A percentile compares a stretch with the other conserved stretches of the same genome.
Conservation (phyloP, 2,113 vertebrate genomes). For the Pollimyrus isidori region DNA sequence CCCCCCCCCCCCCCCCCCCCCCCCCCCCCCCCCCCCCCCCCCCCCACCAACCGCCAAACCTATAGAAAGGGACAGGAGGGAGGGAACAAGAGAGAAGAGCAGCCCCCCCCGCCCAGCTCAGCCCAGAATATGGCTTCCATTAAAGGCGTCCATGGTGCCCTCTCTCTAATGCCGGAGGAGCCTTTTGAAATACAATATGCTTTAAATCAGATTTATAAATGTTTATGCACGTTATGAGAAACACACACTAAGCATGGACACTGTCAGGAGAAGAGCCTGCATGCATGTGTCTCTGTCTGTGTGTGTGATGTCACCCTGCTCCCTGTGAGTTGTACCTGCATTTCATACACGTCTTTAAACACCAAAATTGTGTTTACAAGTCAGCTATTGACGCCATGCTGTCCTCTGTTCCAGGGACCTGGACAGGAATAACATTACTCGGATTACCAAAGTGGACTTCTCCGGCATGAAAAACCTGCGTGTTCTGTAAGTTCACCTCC, state of each 20-base stretch:
- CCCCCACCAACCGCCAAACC: too few relatives aligned
- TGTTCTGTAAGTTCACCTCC: constrained; percentile 83
- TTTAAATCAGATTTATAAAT: constrained; percentile 76
- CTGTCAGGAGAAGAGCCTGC: constrained; percentile 25
- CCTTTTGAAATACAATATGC: constrained; percentile 69
- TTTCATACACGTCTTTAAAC: neutral
- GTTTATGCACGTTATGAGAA: constrained; percentile 71
- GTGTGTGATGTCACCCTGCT: neutral
- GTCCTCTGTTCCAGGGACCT: constrained; percentile 69
- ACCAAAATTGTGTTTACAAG: neutral
- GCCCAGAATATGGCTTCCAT: constrained; percentile 60
- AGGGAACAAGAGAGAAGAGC: neutral
- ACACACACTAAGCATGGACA: constrained; percentile 45
- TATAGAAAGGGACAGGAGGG: neutral
- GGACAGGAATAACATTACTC: constrained; percentile 94
- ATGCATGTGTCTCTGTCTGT: constrained; percentile 9
- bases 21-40: too few relatives aligned
- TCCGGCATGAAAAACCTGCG: constrained; percentile 88
- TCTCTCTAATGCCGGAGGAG: constrained; percentile 44
- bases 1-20: too few relatives aligned
- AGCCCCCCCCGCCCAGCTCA: constrained; percentile 20
- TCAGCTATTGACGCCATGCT: neutral
- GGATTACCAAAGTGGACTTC: constrained; percentile 90
- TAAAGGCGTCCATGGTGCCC: constrained; percentile 46
- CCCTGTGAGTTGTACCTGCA: neutral